Evolutionary conservation across 2,113 vertebrate species (phyloP), one percentile per base, ranked within the genome.

Genomic region (Tetrao urogallus): DNA sequence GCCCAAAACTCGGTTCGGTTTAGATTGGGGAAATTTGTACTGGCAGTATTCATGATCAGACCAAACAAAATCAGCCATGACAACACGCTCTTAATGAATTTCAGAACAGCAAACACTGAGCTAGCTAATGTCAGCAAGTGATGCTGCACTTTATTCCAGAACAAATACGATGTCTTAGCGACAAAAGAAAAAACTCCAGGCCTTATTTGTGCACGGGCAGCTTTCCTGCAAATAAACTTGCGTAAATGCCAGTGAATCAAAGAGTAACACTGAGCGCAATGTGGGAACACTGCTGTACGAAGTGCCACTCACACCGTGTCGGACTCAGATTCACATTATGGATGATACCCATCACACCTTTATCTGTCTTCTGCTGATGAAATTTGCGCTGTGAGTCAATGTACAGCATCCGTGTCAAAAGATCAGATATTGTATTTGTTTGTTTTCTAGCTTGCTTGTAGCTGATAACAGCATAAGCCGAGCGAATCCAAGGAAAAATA

Each of bases 1-100:
- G 89, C 84, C 89, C 85, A 91, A 71, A 75, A 17, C 50, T 42
- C 67, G 15, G 73, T 77, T 94, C 80, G 74, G 89, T 96, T 95
- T 87, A 94, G 96, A 78, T 66, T 54, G 92, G 81, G 82, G 36
- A 32, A 32, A 28, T 79, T 93, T 6, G 32, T 89, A 96, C 92
- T 92, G 88, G 72, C 93, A 82, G 77, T 74, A 42, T 61, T 91
- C 24, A 72, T 40, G 61, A 75, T 90, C 79, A 89, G 89, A 86
- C 8, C 4, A 40, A 65, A 12, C 15, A 63, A 58, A 28, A 48
- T 21, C 54, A 82, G 36, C 45, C 64, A 8, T 0, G 8, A 24
- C 79, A 66, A 34, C 28, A 11, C 13, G 7, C 65, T 82, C 34
- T 24, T 17, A 64, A 25, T 42, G 61, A 90, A 77, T 60, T 67